phyloP scores from a whole-genome alignment of 2,113 vertebrate species.

The Eleginops maclovinus region DNA sequence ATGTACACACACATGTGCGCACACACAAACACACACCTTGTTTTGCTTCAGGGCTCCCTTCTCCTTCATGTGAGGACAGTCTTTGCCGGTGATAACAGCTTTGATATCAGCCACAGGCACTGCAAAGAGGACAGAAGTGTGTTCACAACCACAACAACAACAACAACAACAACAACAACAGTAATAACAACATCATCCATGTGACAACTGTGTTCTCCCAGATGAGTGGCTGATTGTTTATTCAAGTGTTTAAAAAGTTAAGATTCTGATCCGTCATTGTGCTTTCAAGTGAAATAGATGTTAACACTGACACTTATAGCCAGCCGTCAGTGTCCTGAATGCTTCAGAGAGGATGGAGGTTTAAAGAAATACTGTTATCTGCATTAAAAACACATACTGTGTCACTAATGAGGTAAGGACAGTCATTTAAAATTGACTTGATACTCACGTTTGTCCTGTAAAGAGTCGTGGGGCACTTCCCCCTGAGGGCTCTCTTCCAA shows the following conservation, averaged over 20 bases:
- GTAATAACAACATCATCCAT: conserved; percentile 15
- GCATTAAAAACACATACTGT: conserved; percentile 1
- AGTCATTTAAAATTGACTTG: not conserved
- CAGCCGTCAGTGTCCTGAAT: not conserved
- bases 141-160: conserved; percentile 52
- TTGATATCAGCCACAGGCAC: conserved; percentile 99
- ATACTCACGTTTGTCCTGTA: conserved; percentile 97
- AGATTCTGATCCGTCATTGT: conserved; percentile 29
- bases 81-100: conserved; percentile 98
- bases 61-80: conserved; percentile 99
- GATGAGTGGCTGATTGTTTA: conserved; percentile 14
- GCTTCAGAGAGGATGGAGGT: not conserved
- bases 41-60: conserved; percentile 99
- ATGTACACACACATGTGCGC: not conserved
- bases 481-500: conserved; percentile 97
- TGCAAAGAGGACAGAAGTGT: conserved; percentile 75
- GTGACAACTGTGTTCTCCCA: conserved; percentile 45
- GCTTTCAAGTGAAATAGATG: conserved; percentile 2
- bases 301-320: conserved; percentile 2
- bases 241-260: conserved; percentile 46
- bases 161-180: conserved; percentile 12
- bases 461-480: conserved; percentile 95
- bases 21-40: conserved; percentile 86
- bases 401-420: not conserved
- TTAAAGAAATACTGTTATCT: not conserved